Conservation (phyloP, 2,888 invertebrate genomes). For the Toxonevra muliebris region DNA sequence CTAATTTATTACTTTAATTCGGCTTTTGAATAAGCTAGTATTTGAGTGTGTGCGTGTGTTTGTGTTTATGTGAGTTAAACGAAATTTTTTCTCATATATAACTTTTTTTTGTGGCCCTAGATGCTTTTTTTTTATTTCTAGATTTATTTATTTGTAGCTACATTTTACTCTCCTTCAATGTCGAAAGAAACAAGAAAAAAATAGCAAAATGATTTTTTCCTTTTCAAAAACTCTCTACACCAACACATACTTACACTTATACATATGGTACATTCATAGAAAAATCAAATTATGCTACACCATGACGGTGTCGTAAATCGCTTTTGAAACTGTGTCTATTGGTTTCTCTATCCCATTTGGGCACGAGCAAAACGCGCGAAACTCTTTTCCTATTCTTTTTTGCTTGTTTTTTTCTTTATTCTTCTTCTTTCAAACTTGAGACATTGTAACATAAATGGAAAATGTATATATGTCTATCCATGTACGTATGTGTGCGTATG, state of each 20-base stretch:
- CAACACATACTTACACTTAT: not conserved
- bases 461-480: not conserved
- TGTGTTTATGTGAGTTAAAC: no score
- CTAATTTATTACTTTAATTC: constrained; percentile 1
- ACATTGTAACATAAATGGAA: not conserved
- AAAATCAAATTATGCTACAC: constrained; percentile 4
- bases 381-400: not conserved
- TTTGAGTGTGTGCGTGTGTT: no score
- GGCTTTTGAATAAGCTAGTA: not conserved
- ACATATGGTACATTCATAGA: not conserved
- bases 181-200: no score
- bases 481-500: no score
- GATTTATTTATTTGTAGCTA: no score
- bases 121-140: no score
- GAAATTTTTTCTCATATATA: no score
- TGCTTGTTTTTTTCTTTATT: not conserved
- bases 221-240: not conserved
- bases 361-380: not conserved
- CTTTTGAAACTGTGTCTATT: not conserved
- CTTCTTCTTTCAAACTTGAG: not conserved
- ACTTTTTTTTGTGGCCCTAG: no score
- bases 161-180: no score
- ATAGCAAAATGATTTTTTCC: no score
- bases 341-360: not conserved
- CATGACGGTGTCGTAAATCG: not conserved